Conservation (phyloP, 2,888 invertebrate species). For the Nematopogon swammerdamellus region DNA sequence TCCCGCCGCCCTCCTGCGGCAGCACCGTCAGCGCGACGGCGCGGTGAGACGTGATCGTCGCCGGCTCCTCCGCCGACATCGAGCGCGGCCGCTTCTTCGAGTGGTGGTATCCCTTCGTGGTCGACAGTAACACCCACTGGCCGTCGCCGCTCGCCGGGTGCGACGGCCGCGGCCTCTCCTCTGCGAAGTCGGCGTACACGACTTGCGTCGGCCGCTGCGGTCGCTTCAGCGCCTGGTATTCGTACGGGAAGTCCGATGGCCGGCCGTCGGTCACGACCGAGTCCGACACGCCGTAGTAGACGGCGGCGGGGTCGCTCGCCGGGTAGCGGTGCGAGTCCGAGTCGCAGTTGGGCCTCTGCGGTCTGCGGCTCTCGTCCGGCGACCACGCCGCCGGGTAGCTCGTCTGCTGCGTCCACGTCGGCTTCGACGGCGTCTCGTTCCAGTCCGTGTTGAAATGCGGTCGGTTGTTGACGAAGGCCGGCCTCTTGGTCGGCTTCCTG, state of each 20-base stretch:
- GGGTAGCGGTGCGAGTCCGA: constrained; percentile 25
- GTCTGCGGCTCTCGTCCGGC: constrained; percentile 38
- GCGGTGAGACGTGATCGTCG: constrained; percentile 43
- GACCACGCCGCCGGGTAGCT: constrained; percentile 33
- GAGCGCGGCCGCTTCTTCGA: constrained; percentile 47
- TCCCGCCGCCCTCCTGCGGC: constrained; percentile 62
- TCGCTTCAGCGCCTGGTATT: constrained; percentile 40
- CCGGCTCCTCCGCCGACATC: constrained; percentile 23
- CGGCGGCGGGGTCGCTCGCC: constrained; percentile 23
- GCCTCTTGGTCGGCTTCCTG: constrained; percentile 30
- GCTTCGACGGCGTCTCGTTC: constrained; percentile 41
- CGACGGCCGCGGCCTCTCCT: constrained; percentile 47
- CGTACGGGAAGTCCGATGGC: constrained; percentile 46
- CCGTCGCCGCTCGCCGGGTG: constrained; percentile 68
- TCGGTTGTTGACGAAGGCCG: constrained; percentile 39
- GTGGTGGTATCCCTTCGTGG: constrained; percentile 71
- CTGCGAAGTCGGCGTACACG: constrained; percentile 43
- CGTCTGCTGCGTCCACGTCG: constrained; percentile 34
- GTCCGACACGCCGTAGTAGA: constrained; percentile 40
- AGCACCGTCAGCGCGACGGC: constrained; percentile 68
- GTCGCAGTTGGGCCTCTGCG: constrained; percentile 42
- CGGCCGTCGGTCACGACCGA: constrained; percentile 45
- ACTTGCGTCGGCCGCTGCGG: constrained; percentile 44
- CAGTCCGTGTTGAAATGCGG: constrained; percentile 25
- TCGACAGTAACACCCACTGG: constrained; percentile 74